Conservation (phyloP, 2,797 vertebrate species). For the Crenuchus spilurus region DNA sequence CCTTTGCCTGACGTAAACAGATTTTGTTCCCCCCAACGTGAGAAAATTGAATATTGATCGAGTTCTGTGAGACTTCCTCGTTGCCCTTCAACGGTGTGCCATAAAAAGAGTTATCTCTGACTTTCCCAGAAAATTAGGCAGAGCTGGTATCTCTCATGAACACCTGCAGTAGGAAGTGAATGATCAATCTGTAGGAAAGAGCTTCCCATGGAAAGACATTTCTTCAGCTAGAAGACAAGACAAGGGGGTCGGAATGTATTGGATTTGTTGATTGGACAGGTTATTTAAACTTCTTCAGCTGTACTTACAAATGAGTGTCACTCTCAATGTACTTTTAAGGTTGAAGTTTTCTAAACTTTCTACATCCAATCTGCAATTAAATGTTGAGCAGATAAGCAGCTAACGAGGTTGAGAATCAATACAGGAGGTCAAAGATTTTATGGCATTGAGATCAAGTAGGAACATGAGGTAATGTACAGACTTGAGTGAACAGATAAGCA, state of each 20-base stretch:
- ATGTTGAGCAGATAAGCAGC: too few species aligned
- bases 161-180: background rate
- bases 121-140: constrained; percentile 5
- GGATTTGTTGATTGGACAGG: background rate
- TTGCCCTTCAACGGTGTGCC: background rate
- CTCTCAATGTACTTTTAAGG: background rate
- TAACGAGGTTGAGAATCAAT: too few species aligned
- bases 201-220: background rate
- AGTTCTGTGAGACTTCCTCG: background rate
- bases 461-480: too few species aligned
- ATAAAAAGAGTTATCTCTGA: background rate
- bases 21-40: background rate
- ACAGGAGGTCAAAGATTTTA: too few species aligned
- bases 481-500: too few species aligned
- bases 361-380: too few species aligned
- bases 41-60: constrained; percentile 20
- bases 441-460: too few species aligned
- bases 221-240: background rate
- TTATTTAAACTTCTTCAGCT: too few species aligned
- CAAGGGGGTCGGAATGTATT: background rate
- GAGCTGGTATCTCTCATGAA: background rate
- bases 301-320: too few species aligned
- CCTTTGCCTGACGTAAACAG: background rate
- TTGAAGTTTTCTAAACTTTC: too few species aligned
- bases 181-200: constrained; percentile 2